Evolutionary conservation across 2,113 vertebrate species (phyloP).

Genomic region (Mola mola): DNA sequence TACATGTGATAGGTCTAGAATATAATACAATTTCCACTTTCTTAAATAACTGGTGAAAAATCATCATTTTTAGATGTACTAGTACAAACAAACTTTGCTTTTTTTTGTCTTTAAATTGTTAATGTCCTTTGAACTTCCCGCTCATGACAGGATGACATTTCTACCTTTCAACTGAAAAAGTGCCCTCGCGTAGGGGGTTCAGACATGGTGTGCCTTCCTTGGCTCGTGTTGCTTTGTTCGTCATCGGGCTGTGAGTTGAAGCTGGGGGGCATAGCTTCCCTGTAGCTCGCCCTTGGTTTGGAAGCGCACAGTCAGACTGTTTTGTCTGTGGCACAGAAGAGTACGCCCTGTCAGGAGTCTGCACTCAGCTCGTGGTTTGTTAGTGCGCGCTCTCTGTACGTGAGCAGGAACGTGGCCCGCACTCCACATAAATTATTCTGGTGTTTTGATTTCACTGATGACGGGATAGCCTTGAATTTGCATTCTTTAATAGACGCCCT

Average conservation of each 20-base stretch:
- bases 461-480: conserved; percentile 17
- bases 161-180: too few species aligned
- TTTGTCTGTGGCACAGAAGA: conserved; percentile 48
- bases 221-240: not conserved
- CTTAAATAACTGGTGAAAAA: too few species aligned
- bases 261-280: conserved; percentile 25
- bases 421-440: conserved; percentile 20
- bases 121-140: not conserved
- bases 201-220: not conserved
- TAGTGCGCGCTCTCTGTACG: conserved; percentile 23
- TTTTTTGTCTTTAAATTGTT: not conserved
- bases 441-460: conserved; percentile 15
- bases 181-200: too few species aligned
- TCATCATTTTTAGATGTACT: too few species aligned
- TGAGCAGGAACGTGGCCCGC: conserved; percentile 14
- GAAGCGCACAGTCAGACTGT: conserved; percentile 38
- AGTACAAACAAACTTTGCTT: too few species aligned
- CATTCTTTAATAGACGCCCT: conserved; percentile 14
- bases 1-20: too few species aligned
- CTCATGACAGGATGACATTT: not conserved
- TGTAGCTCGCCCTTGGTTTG: conserved; percentile 26
- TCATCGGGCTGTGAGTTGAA: not conserved
- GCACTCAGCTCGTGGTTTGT: conserved; percentile 31
- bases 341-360: conserved; percentile 37
- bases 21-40: too few species aligned